Conservation (phyloP, 2,888 invertebrate genomes). For the Linnaemya vulpina region DNA sequence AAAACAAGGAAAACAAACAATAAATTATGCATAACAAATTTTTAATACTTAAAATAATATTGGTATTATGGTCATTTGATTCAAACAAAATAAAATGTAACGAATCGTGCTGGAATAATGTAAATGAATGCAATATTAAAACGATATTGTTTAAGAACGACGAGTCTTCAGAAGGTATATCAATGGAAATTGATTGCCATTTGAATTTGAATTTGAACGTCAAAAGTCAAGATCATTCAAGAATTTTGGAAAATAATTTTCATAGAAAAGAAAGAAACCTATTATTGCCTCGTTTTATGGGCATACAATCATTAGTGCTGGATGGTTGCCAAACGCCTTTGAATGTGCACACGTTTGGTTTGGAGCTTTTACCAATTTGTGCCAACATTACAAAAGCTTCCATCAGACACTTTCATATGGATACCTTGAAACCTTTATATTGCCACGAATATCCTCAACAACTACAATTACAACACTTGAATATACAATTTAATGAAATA, state of each 20-base stretch:
- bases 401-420: slow-evolving; percentile 77
- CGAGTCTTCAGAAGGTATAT: slow-evolving; percentile 74
- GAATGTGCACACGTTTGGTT: slow-evolving; percentile 77
- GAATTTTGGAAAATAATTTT: slow-evolving; percentile 36
- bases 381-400: slow-evolving; percentile 74
- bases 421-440: slow-evolving; percentile 74
- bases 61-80: slow-evolving; percentile 33
- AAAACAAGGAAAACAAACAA: slow-evolving; percentile 3
- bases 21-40: slow-evolving; percentile 44
- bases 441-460: slow-evolving; percentile 72
- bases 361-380: slow-evolving; percentile 80
- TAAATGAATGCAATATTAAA: slow-evolving; percentile 67
- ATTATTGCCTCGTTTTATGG: slow-evolving; percentile 72
- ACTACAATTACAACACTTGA: slow-evolving; percentile 69
- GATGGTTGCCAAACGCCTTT: slow-evolving; percentile 79
- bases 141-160: slow-evolving; percentile 74
- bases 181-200: slow-evolving; percentile 77
- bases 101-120: slow-evolving; percentile 63
- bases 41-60: slow-evolving; percentile 22
- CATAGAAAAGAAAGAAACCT: slow-evolving; percentile 44
- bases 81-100: slow-evolving; percentile 7
- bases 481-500: slow-evolving; percentile 77
- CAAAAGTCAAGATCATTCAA: neutral
- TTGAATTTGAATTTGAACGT: slow-evolving; percentile 25
- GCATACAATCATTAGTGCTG: slow-evolving; percentile 74